Evolutionary conservation across 92 coral and sea anemone species (phyloP).

Genomic region (Micromussa lordhowensis): DNA sequence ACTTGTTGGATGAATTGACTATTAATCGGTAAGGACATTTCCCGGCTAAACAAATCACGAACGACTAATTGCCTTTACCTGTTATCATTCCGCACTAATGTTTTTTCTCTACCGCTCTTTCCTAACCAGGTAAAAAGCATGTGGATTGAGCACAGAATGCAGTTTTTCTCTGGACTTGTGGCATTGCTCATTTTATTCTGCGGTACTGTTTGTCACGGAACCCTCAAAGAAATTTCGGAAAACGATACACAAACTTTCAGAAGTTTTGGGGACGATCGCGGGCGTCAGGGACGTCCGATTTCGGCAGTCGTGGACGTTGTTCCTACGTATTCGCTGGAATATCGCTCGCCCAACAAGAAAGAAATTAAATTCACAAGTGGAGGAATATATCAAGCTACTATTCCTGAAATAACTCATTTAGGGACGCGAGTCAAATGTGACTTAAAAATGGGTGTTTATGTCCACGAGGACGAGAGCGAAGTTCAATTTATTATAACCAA

Average conservation of each 20-base stretch:
- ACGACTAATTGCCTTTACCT: constrained; percentile 79
- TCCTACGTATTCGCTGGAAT: constrained; percentile 82
- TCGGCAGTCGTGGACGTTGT: constrained; percentile 73
- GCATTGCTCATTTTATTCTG: neutral
- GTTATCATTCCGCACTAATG: constrained; percentile 75
- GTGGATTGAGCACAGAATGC: constrained; percentile 53
- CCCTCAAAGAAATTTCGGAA: constrained; percentile 22
- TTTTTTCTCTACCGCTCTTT: constrained; percentile 68
- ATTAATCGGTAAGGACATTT: constrained; percentile 58
- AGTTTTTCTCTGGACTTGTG: constrained; percentile 21
- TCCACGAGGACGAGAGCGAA: constrained; percentile 51
- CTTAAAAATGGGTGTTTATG: constrained; percentile 94
- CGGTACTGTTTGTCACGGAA: neutral
- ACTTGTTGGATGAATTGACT: constrained; percentile 27
- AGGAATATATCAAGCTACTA: constrained; percentile 82
- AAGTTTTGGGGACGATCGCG: constrained; percentile 42
- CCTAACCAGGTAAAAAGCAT: constrained; percentile 69
- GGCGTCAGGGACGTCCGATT: constrained; percentile 68
- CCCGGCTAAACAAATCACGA: constrained; percentile 70
- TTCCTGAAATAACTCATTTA: constrained; percentile 75
- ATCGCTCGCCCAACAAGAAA: constrained; percentile 77
- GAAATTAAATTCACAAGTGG: constrained; percentile 94
- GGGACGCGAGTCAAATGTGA: constrained; percentile 81
- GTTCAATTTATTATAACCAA: constrained; percentile 73
- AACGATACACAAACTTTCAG: constrained; percentile 48